phyloP scores from a whole-genome alignment of 2,113 vertebrate species.

The Ancistrus triradiatus region DNA sequence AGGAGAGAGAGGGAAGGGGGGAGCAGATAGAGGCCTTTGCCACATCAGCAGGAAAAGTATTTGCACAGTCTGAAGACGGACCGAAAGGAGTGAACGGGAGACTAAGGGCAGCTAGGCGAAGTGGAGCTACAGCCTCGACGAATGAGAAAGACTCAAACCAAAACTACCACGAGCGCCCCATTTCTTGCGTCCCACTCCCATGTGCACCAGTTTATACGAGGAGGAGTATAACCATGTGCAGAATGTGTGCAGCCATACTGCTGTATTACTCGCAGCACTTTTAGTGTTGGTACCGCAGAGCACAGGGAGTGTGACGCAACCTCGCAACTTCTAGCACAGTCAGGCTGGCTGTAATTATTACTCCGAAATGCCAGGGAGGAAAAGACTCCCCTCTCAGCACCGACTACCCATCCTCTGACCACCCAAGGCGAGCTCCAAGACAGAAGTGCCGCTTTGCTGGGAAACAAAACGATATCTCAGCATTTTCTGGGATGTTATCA shows the following conservation, averaged over 20 bases:
- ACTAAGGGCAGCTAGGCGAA: no score
- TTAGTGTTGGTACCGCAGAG: not conserved
- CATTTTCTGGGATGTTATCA: no score
- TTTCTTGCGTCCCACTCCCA: no score
- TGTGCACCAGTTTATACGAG: no score
- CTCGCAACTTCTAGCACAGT: not conserved
- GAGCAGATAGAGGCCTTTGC: not conserved
- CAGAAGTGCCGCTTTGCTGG: not conserved
- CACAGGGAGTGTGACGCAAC: not conserved
- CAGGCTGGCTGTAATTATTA: conserved; percentile 10
- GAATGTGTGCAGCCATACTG: not conserved
- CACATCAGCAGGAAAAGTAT: conserved; percentile 41
- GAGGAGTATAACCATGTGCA: no score
- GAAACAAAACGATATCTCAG: no score
- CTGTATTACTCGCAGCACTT: not conserved
- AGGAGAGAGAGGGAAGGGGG: not conserved
- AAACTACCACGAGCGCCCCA: no score
- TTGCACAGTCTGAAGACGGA: not conserved
- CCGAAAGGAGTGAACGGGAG: conserved; percentile 1
- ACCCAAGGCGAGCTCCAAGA: conserved; percentile 2
- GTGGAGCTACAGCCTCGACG: no score
- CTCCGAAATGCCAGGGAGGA: conserved; percentile 20
- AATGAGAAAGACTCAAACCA: no score
- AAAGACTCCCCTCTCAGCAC: not conserved
- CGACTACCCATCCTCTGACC: conserved; percentile 8